phyloP scores from a whole-genome alignment of 2,113 vertebrate species.

The Anser cygnoides region DNA sequence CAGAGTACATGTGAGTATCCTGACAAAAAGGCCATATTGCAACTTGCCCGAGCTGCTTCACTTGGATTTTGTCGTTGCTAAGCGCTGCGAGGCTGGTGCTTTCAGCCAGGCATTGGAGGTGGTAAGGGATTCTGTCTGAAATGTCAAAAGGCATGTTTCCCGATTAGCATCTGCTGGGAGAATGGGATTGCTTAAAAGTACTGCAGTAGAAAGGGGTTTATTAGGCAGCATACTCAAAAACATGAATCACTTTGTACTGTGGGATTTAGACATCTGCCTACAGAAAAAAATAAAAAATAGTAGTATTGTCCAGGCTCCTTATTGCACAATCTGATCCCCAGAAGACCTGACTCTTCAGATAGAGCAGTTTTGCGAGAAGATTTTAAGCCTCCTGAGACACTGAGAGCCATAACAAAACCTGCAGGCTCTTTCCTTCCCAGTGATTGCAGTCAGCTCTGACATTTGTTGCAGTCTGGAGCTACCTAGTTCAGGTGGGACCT shows the following conservation, averaged over 20 bases:
- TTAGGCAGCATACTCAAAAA: not conserved
- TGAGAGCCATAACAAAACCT: not conserved
- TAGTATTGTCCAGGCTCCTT: not conserved
- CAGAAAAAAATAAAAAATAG: not conserved
- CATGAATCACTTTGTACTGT: not conserved
- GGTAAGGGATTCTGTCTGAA: not conserved
- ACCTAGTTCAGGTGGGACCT: not conserved
- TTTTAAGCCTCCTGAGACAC: not conserved
- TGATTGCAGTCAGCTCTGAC: not conserved
- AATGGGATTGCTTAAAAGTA: not conserved
- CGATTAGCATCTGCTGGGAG: not conserved
- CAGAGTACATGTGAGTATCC: constrained; percentile 95
- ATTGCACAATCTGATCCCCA: not conserved
- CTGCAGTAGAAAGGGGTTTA: not conserved
- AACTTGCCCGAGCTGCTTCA: not conserved
- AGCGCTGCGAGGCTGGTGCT: not conserved
- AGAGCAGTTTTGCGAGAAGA: not conserved
- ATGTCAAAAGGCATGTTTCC: not conserved
- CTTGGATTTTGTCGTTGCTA: not conserved
- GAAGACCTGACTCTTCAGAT: not conserved
- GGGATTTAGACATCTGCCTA: not conserved
- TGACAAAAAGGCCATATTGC: not conserved
- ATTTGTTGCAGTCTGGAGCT: not conserved
- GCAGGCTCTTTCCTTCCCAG: not conserved
- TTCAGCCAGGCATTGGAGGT: not conserved